These are phyloP conservation scores for Branchipolynoe longqiensis DNA, from an alignment of 2,888 invertebrate genomes.

Conservation along the genomic window DNA sequence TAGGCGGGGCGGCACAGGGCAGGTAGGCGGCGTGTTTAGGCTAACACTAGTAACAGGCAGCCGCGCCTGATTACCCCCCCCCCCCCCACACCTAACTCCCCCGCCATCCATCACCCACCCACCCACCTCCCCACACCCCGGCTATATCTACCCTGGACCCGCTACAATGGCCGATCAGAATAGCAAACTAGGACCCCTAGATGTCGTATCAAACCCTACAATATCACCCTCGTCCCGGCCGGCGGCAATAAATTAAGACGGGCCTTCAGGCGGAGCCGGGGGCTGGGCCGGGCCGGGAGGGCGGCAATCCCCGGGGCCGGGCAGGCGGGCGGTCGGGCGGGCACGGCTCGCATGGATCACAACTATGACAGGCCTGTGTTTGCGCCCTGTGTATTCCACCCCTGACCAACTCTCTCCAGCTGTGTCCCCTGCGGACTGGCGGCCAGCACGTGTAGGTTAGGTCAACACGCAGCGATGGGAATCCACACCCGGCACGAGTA, in stretches of 20 bases:
- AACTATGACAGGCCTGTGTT: constrained; percentile 41
- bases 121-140: too few relatives aligned
- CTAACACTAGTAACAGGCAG: not conserved
- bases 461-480: too few relatives aligned
- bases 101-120: constrained; percentile 43
- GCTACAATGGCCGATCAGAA: constrained; percentile 47
- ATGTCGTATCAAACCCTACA: constrained; percentile 52
- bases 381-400: constrained; percentile 34
- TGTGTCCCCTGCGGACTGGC: too few relatives aligned
- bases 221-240: constrained; percentile 22
- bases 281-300: constrained; percentile 9
- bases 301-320: constrained; percentile 3
- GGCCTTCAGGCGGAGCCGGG: not conserved
- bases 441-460: too few relatives aligned
- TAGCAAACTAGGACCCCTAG: constrained; percentile 51
- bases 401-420: not conserved
- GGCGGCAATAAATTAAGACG: constrained; percentile 47
- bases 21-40: not conserved
- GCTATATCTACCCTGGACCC: constrained; percentile 36
- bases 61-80: constrained; percentile 48
- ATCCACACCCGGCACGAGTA: too few relatives aligned
- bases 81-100: not conserved
- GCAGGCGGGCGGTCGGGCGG: too few relatives aligned
- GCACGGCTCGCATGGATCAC: constrained; percentile 29
- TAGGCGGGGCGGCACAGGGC: not conserved